Percentiles rank a stretch among this genome's conserved stretches.
Conservation (phyloP, 2,888 invertebrate genomes). For the Lithosia quadra region DNA sequence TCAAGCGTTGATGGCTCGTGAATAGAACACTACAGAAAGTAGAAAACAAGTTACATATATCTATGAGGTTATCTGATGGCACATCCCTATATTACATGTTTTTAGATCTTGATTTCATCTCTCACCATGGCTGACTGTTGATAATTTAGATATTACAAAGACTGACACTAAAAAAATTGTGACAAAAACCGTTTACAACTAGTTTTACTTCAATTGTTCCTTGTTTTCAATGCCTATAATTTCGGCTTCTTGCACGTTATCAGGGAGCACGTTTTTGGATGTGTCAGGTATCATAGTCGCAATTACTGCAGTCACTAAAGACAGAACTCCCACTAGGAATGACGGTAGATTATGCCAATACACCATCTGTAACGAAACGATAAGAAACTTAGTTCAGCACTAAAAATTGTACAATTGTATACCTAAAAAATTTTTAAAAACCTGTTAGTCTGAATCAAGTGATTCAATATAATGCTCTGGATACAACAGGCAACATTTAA, state of each 20-base stretch:
- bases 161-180: no score
- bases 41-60: no score
- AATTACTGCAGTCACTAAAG: constrained; percentile 66
- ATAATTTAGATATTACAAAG: no score
- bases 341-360: constrained; percentile 72
- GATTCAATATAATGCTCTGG: no score
- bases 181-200: neutral
- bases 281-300: constrained; percentile 75
- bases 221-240: constrained; percentile 35
- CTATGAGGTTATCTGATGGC: no score
- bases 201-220: neutral
- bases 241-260: constrained; percentile 69
- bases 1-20: no score
- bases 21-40: no score
- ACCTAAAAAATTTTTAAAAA: neutral
- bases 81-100: no score
- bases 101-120: no score
- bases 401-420: neutral
- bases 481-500: no score
- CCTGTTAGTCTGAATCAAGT: neutral
- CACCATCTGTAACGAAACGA: constrained; percentile 59
- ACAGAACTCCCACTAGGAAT: constrained; percentile 73
- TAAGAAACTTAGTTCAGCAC: neutral
- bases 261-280: constrained; percentile 72
- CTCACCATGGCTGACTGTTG: no score